Percentiles rank a stretch among this genome's conserved stretches.
Conservation (phyloP, 2,113 vertebrate species). For the Corythornis cristatus region DNA sequence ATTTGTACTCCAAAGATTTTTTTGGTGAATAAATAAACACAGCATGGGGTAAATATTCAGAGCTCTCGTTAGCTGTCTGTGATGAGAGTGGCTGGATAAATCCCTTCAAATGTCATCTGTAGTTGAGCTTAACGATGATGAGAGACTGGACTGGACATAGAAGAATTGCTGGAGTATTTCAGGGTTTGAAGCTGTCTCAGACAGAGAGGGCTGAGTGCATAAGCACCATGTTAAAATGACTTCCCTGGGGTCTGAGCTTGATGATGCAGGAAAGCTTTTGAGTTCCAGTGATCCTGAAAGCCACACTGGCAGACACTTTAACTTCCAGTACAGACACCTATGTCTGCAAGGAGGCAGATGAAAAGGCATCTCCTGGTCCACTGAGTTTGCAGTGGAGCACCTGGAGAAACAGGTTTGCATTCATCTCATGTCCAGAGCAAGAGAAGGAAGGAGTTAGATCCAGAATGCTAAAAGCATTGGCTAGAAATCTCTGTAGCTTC, state of each 20-base stretch:
- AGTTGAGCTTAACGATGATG: slow-evolving; percentile 5
- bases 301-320: neutral
- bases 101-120: slow-evolving; percentile 48
- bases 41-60: slow-evolving; percentile 18
- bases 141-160: slow-evolving; percentile 5
- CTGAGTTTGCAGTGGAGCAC: neutral
- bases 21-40: slow-evolving; percentile 29
- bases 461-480: neutral
- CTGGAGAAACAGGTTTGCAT: neutral
- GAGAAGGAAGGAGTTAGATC: neutral
- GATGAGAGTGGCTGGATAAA: slow-evolving; percentile 45
- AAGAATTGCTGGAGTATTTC: slow-evolving; percentile 30
- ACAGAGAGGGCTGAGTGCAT: slow-evolving; percentile 21
- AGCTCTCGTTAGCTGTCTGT: slow-evolving; percentile 14
- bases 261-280: slow-evolving; percentile 8
- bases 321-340: neutral
- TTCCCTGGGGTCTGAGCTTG: slow-evolving; percentile 28
- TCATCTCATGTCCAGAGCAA: neutral
- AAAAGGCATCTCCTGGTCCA: neutral
- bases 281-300: slow-evolving; percentile 35
- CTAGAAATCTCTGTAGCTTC: neutral
- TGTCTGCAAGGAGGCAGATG: neutral
- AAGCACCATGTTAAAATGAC: slow-evolving; percentile 36
- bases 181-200: slow-evolving; percentile 49
- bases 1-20: slow-evolving; percentile 12